These are phyloP conservation scores for Takifugu bimaculatus DNA, from an alignment of 2,113 vertebrate species.

Conservation along the genomic window DNA sequence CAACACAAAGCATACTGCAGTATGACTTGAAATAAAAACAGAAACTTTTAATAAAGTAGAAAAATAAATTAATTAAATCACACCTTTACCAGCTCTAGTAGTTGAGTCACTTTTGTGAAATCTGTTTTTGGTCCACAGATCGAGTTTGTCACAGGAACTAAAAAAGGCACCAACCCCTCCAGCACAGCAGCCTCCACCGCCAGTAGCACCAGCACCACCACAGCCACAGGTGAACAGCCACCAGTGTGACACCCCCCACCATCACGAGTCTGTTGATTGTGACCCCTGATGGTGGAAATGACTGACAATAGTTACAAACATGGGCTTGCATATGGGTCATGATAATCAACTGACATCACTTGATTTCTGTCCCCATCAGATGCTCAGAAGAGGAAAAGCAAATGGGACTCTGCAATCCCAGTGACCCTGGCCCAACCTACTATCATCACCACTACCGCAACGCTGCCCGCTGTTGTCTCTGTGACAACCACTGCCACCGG, in stretches of 20 bases:
- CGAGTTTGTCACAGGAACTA: conserved; percentile 96
- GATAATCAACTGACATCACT: background rate
- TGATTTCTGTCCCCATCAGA: conserved; percentile 69
- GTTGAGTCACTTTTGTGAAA: background rate
- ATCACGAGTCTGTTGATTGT: no score
- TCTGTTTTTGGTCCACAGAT: conserved; percentile 74
- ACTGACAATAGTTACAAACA: no score
- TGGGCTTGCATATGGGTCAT: no score
- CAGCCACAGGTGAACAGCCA: conserved; percentile 81
- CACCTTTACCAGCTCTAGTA: background rate
- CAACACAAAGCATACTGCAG: no score
- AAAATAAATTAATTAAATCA: background rate
- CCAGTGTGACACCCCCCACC: background rate
- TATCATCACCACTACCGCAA: conserved; percentile 90
- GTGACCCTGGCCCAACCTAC: conserved; percentile 91
- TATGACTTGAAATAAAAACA: no score
- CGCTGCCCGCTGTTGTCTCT: conserved; percentile 89
- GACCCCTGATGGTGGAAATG: no score
- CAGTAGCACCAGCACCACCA: conserved; percentile 80
- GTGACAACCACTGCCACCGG: conserved; percentile 96
- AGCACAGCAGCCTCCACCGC: conserved; percentile 81
- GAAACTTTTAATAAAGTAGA: background rate
- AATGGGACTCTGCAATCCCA: conserved; percentile 97
- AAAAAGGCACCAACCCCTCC: conserved; percentile 86
- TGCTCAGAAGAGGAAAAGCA: conserved; percentile 97